Conservation (phyloP, 2,113 vertebrate genomes). For the Trogon surrucura region DNA sequence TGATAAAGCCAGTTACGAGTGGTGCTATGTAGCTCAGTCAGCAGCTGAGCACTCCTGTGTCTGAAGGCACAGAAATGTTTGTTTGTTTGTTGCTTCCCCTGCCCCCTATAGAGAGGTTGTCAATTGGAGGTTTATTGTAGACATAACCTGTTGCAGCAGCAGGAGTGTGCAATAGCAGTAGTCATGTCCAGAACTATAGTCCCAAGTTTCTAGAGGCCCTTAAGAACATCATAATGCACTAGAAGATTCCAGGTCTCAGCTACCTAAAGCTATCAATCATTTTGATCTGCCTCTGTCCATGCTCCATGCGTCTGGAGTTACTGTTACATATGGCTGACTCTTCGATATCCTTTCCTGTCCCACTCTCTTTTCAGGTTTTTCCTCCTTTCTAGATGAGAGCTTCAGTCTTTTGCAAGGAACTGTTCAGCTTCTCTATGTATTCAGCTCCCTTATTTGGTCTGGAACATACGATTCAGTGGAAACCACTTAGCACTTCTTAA, state of each 20-base stretch:
- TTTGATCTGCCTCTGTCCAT: background rate
- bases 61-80: background rate
- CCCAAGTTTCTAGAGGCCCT: background rate
- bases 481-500: background rate
- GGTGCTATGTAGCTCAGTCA: background rate
- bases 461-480: background rate
- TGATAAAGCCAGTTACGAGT: background rate
- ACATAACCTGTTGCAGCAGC: background rate
- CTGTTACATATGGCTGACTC: background rate
- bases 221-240: background rate
- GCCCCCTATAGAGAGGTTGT: rapidly evolving
- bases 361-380: background rate
- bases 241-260: background rate
- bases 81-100: background rate
- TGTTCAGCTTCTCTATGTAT: background rate
- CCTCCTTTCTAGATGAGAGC: background rate
- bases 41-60: rapidly evolving
- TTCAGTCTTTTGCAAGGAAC: background rate
- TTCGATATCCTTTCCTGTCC: background rate
- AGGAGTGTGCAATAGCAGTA: background rate
- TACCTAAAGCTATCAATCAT: background rate
- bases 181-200: background rate
- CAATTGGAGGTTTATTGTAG: background rate
- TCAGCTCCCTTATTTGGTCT: background rate
- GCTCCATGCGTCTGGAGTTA: background rate